Evolutionary conservation across 2,797 vertebrate species (phyloP), one percentile per base, ranked within the genome.

Genomic region (Hyperoplus immaculatus): DNA sequence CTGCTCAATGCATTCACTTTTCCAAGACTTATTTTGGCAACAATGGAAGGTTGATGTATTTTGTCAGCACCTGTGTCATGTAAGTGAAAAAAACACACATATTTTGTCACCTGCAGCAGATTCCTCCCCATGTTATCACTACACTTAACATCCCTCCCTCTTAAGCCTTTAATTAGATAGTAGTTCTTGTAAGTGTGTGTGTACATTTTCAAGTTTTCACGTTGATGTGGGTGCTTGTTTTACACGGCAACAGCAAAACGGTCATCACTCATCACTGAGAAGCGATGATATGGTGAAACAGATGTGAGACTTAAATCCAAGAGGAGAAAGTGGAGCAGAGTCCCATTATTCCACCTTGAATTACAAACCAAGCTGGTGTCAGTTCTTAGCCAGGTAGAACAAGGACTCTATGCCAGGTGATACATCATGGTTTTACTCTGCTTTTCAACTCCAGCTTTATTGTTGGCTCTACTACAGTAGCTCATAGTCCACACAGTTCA

Each of bases 81-180:
- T 14, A 18, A 58, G 54, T 70, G 56, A 72, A 66, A 62, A 21
- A 7, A 57, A 29, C 29, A 29, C 29, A 29, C 29, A 29, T 29
- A 68, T 75, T 36, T n/a, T 61, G 49, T 51, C 16, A 67, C 46
- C 42, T 29, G 13, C 8, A 75, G 62, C 47, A 39, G 55, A 69
- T 70, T 64, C 49, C 47, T 66, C 50, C 15, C 42, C 0, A 11
- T 21, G 43, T 49, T 11, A 41, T 72, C 47, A 39, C 41, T 13
- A 41, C 54, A 46, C 50, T 39, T 42, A 65, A 41, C 41, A 41
- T 16, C 11, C 21, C 47, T 36, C 11, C 42, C 45, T 70, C 55
- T 56, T 65, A 60, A 88, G 57, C 43, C 39, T 56, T 73, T 73
- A 64, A 81, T 83, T 50, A 74, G 36, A 76, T 11, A 36, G 57